Evolutionary conservation across 1,140 invertebrate species (phyloP).

Genomic region (Hydropsyche tenuis): DNA sequence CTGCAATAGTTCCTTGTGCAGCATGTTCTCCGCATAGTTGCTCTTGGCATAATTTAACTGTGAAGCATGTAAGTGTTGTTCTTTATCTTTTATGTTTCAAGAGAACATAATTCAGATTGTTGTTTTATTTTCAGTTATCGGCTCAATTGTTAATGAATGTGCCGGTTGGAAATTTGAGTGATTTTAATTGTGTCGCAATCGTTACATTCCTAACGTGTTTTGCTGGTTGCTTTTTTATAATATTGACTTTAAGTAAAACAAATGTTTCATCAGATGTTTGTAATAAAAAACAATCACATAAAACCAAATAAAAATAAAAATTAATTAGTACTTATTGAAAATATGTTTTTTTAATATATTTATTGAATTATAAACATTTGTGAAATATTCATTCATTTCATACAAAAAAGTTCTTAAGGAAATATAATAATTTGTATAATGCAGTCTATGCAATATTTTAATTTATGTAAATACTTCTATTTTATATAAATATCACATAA

Average conservation of each 20-base stretch:
- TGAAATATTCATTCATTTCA: no score
- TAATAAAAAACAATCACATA: slow-evolving; percentile 22
- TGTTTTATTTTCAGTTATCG: slow-evolving; percentile 53
- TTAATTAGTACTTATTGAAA: no score
- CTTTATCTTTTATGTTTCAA: slow-evolving; percentile 17
- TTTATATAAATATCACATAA: slow-evolving; percentile 8
- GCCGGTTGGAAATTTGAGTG: slow-evolving; percentile 57
- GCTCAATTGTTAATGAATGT: slow-evolving; percentile 54
- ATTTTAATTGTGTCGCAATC: slow-evolving; percentile 55
- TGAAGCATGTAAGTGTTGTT: slow-evolving; percentile 54
- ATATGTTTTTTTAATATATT: no score
- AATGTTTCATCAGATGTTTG: slow-evolving; percentile 12
- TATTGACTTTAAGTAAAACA: slow-evolving; percentile 36
- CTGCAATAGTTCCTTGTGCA: slow-evolving; percentile 52
- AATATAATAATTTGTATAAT: no score
- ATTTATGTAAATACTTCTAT: no score
- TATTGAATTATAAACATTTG: no score
- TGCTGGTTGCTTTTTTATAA: slow-evolving; percentile 57
- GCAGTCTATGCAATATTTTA: no score
- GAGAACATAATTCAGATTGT: neutral
- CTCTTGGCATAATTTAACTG: slow-evolving; percentile 55
- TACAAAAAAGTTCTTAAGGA: no score
- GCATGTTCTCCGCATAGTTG: slow-evolving; percentile 48
- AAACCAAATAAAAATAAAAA: no score
- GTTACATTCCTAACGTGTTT: slow-evolving; percentile 56